These are phyloP conservation scores for Sturmia bella DNA, from an alignment of 2,888 invertebrate species.

Conservation along the genomic window DNA sequence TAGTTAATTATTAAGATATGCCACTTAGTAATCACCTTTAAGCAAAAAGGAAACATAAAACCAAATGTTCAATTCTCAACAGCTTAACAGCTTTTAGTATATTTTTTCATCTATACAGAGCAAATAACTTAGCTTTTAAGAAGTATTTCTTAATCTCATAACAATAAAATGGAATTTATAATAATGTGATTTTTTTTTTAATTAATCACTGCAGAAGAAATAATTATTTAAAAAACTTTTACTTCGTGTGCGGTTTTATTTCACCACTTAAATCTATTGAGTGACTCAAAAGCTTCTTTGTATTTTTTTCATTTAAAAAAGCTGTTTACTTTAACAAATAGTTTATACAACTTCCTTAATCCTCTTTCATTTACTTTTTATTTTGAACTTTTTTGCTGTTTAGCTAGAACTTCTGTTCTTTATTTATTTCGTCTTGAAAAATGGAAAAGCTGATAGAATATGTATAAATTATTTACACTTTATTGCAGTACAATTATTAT, in stretches of 20 bases:
- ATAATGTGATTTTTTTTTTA: conserved; percentile 41
- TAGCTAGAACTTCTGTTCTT: conserved; percentile 42
- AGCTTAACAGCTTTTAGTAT: no score
- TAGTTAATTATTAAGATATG: no score
- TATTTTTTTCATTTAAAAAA: conserved; percentile 42
- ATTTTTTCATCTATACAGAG: no score
- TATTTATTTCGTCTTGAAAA: conserved; percentile 19
- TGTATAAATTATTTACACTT: conserved; percentile 66
- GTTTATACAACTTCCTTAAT: conserved; percentile 18
- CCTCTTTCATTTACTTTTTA: conserved; percentile 19
- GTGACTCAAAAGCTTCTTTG: not conserved
- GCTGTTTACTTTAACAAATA: conserved; percentile 30
- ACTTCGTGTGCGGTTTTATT: conserved; percentile 23
- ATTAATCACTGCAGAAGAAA: conserved; percentile 46
- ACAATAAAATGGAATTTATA: conserved; percentile 10
- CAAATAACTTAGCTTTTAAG: no score
- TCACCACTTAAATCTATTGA: conserved; percentile 11
- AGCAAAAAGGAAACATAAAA: no score
- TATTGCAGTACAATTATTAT: conserved; percentile 60
- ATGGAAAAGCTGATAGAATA: conserved; percentile 22
- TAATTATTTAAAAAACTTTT: conserved; percentile 33
- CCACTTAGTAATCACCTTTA: no score
- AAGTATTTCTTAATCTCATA: not conserved
- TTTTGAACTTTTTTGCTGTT: conserved; percentile 44
- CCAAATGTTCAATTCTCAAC: no score